Conservation (phyloP, 35 echinoderm and acorn worm species). For the Chiridota heheva region DNA sequence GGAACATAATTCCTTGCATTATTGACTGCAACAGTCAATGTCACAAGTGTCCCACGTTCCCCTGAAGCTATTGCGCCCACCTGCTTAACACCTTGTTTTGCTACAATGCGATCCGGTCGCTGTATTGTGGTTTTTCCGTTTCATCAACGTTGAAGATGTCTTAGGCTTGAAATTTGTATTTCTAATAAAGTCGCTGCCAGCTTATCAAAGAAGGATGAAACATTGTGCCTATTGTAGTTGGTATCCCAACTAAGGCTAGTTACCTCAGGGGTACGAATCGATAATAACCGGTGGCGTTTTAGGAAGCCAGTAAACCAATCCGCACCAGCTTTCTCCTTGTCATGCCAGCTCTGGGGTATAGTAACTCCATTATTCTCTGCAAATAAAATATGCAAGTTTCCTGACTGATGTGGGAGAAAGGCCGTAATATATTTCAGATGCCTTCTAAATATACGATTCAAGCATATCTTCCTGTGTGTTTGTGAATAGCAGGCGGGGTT, state of each 20-base stretch:
- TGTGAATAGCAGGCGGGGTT: constrained; percentile 12
- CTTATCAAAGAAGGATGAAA: constrained; percentile 33
- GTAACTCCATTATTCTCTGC: neutral
- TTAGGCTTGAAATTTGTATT: neutral
- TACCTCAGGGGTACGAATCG: too few species aligned
- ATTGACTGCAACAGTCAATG: constrained; percentile 21
- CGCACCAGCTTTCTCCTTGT: too few species aligned
- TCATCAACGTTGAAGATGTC: constrained; percentile 52
- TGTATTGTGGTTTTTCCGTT: constrained; percentile 40
- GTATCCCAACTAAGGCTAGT: too few species aligned
- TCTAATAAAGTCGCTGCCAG: constrained; percentile 14
- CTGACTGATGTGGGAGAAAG: neutral
- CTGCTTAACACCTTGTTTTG: constrained; percentile 37
- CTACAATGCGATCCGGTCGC: constrained; percentile 13
- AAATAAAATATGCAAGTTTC: constrained; percentile 15
- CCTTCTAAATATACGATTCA: neutral
- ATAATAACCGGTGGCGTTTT: too few species aligned
- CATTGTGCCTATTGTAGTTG: constrained; percentile 23
- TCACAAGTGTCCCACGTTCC: constrained; percentile 37
- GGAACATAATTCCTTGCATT: constrained; percentile 4
- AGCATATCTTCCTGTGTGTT: constrained; percentile 16
- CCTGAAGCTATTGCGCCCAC: constrained; percentile 17
- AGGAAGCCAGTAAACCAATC: too few species aligned
- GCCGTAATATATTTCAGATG: constrained; percentile 28
- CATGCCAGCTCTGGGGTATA: neutral